Percentiles rank a stretch among this genome's conserved stretches.
Conservation (phyloP, 1,140 invertebrate genomes). For the Hypsibius dujardini region DNA sequence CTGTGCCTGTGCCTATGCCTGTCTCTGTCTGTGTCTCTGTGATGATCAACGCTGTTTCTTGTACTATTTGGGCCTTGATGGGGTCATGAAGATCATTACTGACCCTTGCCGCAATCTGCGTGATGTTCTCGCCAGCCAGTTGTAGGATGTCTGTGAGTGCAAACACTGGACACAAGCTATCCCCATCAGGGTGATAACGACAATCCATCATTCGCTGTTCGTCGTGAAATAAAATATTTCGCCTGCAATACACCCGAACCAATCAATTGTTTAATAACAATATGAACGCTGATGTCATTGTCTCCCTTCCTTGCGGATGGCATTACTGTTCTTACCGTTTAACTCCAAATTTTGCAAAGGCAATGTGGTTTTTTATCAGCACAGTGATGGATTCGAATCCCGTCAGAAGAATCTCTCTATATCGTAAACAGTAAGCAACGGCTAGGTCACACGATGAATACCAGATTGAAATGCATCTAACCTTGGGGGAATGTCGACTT, state of each 20-base stretch:
- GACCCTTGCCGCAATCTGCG: not conserved
- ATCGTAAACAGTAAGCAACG: no score
- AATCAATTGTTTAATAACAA: not conserved
- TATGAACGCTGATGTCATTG: not conserved
- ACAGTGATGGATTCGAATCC: slow-evolving; percentile 37
- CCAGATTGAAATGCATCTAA: no score
- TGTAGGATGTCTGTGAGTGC: slow-evolving; percentile 15
- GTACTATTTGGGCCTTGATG: not conserved
- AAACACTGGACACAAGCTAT: slow-evolving; percentile 19
- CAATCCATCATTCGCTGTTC: slow-evolving; percentile 10
- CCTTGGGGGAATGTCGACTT: slow-evolving; percentile 27
- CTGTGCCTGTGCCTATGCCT: no score
- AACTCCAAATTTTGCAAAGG: slow-evolving; percentile 35
- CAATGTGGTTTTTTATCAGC: slow-evolving; percentile 39
- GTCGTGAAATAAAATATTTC: not conserved
- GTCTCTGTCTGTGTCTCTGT: no score
- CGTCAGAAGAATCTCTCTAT: slow-evolving; percentile 22
- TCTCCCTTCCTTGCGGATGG: not conserved
- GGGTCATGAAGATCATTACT: not conserved
- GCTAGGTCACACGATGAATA: no score
- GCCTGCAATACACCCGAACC: not conserved
- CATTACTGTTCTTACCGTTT: slow-evolving; percentile 28
- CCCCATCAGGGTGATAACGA: slow-evolving; percentile 13
- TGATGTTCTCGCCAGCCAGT: not conserved
- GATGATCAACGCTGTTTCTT: not conserved